Base-by-base conservation (phyloP, 2,888 invertebrate genomes). In the Vanessa cardui region DNA sequence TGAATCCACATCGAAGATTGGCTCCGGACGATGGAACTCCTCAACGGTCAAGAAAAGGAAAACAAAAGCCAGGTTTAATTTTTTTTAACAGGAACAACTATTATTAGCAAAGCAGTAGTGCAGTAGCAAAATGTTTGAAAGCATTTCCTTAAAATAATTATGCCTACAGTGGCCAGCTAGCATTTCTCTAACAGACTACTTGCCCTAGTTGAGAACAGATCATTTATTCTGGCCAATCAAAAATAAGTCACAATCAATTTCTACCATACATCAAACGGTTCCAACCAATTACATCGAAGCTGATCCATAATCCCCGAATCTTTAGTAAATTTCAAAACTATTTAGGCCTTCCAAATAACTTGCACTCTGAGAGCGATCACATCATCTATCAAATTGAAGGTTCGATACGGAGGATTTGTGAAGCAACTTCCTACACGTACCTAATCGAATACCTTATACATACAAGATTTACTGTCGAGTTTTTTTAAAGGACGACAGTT, bases 351-450 rank as follows among this genome's bases (percentile, higher is more conserved):
- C 54, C 59, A 70, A 60, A 70, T 64, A 56, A 54, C 59, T 52
- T 46, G 26, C 58, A 61, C 67, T 62, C 64, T 68, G 74, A 80
- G 79, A 78, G 69, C 72, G 79, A 79, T 80, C 61, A 70, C 68
- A 68, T 68, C 76, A 80, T 80, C 80, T 73, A 80, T 80, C 80
- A 80, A 77, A 76, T 76, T 76, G 76, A 76, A 76, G 73, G 73
- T 68, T 64, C 70, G 72, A 66, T 62, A 63, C 63, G 66, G 61
- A 54, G 47, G 47, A 47, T 47, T 47, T 47, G 47, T 47, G 6
- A 16, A 18, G 47, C 18, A 12, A 47, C 56, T 66, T 66, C 47
- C 46, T 61, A 39, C 47, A 46, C 58, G 58, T 31, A 56, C 66
- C 61, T 66, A 66, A 66, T 66, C 61, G 66, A 66, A 66, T 66